A percentile compares a stretch with the other conserved stretches of the same genome.
Evolutionary conservation across 1,140 invertebrate species (phyloP).

Genomic region (Bursaphelenchus mucronatus): DNA sequence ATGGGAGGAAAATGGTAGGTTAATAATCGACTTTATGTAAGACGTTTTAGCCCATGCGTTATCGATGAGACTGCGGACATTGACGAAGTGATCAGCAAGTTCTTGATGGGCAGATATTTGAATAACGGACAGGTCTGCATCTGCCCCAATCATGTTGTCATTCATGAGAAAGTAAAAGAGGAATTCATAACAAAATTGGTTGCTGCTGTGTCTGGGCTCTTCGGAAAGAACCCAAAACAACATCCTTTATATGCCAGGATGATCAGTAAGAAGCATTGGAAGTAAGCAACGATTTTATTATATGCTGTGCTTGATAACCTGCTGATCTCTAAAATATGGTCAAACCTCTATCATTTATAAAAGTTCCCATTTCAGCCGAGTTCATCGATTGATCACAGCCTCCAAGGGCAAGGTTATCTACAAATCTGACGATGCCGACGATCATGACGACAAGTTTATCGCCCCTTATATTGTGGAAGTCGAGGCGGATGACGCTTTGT

Average conservation of each 20-base stretch:
- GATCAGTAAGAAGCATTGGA: conserved; percentile 78
- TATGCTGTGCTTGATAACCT: conserved; percentile 26
- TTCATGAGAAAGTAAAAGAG: conserved; percentile 51
- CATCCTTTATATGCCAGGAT: conserved; percentile 76
- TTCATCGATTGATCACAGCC: conserved; percentile 15
- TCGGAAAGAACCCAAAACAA: conserved; percentile 66
- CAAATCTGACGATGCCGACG: conserved; percentile 23
- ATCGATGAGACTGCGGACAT: conserved; percentile 51
- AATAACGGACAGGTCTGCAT: conserved; percentile 80
- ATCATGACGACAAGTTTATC: conserved; percentile 45
- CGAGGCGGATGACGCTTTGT: conserved; percentile 35
- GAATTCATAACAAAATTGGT: conserved; percentile 65
- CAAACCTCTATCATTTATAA: conserved; percentile 82
- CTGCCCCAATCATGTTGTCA: conserved; percentile 76
- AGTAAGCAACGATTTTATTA: conserved; percentile 35
- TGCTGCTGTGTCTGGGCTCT: conserved; percentile 75
- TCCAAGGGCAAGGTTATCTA: conserved; percentile 30
- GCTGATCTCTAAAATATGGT: conserved; percentile 73
- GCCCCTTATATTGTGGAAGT: conserved; percentile 48
- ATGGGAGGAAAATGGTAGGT: conserved; percentile 76
- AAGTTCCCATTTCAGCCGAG: conserved; percentile 66
- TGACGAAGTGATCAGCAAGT: conserved; percentile 64
- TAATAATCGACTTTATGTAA: neutral
- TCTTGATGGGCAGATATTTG: conserved; percentile 74
- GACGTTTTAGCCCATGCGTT: conserved; percentile 36